These are phyloP conservation scores for Siniperca chuatsi DNA, from an alignment of 2,113 vertebrate genomes.

Conservation along the genomic window DNA sequence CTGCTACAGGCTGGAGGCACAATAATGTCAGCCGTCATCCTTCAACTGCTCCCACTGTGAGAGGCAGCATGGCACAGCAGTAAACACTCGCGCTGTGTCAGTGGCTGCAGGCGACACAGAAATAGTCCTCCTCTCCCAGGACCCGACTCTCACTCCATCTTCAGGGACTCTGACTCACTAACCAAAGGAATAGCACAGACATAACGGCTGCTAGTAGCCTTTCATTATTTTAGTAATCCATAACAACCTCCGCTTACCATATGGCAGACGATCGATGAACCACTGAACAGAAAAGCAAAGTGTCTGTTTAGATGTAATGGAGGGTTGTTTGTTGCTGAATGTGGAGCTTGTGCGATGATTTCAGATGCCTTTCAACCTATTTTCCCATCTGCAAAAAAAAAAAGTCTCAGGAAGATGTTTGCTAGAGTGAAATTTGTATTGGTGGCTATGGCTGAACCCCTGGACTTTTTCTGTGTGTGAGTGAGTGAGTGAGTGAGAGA, in stretches of 20 bases:
- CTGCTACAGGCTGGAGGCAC: slow-evolving; percentile 76
- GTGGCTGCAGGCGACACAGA: slow-evolving; percentile 80
- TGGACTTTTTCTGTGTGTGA: slow-evolving; percentile 14
- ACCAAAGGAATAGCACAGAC: slow-evolving; percentile 63
- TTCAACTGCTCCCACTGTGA: slow-evolving; percentile 79
- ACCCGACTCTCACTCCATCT: slow-evolving; percentile 67
- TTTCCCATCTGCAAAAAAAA: slow-evolving; percentile 21
- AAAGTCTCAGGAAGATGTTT: slow-evolving; percentile 28
- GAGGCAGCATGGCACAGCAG: slow-evolving; percentile 78
- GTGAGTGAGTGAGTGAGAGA: slow-evolving; percentile 5
- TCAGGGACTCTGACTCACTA: slow-evolving; percentile 72
- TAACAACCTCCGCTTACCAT: slow-evolving; percentile 67
- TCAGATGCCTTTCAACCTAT: slow-evolving; percentile 32
- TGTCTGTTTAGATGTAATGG: slow-evolving; percentile 58
- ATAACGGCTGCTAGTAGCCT: slow-evolving; percentile 56
- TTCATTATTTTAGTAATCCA: slow-evolving; percentile 74
- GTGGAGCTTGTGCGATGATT: slow-evolving; percentile 27
- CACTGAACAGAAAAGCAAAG: slow-evolving; percentile 56
- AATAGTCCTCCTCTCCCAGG: slow-evolving; percentile 79
- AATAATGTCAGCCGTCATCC: slow-evolving; percentile 79
- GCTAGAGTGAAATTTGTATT: slow-evolving; percentile 19
- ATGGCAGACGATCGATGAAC: slow-evolving; percentile 68
- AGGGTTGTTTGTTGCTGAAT: slow-evolving; percentile 51
- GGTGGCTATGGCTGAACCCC: slow-evolving; percentile 22
- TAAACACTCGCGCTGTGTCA: slow-evolving; percentile 82